These are phyloP conservation scores for Carcharodon carcharias DNA, from an alignment of 2,797 vertebrate genomes.

Conservation along the genomic window DNA sequence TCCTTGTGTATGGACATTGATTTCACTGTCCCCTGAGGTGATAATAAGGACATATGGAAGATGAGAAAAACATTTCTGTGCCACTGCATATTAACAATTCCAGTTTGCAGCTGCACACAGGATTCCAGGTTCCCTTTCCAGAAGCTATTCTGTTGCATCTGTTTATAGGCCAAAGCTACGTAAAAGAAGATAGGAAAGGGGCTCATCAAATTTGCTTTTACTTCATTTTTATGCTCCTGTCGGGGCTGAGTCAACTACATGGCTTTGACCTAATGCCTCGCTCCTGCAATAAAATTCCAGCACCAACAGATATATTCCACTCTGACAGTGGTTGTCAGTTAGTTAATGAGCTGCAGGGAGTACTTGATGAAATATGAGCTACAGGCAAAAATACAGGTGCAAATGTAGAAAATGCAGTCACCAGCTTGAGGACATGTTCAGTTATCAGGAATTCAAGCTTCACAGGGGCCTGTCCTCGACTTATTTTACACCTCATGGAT, in stretches of 20 bases:
- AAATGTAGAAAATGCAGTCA: not conserved
- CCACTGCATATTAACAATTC: not conserved
- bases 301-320: not conserved
- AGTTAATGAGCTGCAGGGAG: not conserved
- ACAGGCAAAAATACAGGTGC: not conserved
- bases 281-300: not conserved
- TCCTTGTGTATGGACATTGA: not conserved
- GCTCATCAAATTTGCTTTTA: not conserved
- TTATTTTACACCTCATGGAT: not conserved
- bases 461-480: too few species aligned
- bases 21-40: not conserved
- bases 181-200: not conserved
- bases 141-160: not conserved
- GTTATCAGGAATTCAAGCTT: not conserved
- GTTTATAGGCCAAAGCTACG: not conserved
- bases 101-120: not conserved
- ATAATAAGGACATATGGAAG: not conserved
- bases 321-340: not conserved
- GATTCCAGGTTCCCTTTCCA: not conserved
- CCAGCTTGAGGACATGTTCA: not conserved
- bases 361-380: not conserved
- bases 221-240: not conserved
- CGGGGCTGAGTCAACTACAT: not conserved
- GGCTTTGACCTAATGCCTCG: not conserved
- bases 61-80: not conserved